Conservation (phyloP, 2,888 invertebrate genomes). For the Tetranychus piercei region DNA sequence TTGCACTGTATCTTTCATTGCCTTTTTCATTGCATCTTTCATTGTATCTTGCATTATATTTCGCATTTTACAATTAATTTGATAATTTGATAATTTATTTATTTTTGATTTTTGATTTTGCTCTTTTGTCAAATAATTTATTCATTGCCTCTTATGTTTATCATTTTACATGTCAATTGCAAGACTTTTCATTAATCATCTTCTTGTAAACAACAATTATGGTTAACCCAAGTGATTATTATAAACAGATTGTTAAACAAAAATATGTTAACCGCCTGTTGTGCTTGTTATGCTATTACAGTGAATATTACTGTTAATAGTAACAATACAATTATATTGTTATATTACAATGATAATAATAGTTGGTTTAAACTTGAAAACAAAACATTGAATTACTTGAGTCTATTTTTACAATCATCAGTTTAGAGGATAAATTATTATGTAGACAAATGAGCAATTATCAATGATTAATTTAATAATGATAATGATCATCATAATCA, state of each 20-base stretch:
- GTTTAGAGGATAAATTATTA: too few species aligned
- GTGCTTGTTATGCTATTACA: not conserved
- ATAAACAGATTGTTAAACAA: not conserved
- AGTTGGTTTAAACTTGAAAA: not conserved
- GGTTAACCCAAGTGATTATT: not conserved
- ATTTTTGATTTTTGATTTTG: not conserved
- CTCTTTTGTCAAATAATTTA: too few species aligned
- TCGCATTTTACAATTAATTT: not conserved
- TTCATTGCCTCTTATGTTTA: not conserved
- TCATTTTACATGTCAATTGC: not conserved
- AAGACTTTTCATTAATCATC: not conserved
- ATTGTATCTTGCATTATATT: too few species aligned
- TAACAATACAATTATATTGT: not conserved
- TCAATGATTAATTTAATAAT: too few species aligned
- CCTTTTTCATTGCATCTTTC: too few species aligned
- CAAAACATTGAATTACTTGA: too few species aligned
- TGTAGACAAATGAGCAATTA: too few species aligned
- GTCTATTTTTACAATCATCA: too few species aligned
- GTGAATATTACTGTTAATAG: not conserved
- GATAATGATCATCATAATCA: too few species aligned
- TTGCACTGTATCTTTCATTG: too few species aligned
- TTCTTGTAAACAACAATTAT: not conserved
- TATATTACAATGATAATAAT: not conserved
- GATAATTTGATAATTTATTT: too few species aligned
- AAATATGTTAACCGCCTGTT: not conserved